Conservation (phyloP, 2,797 vertebrate species). For the Neolamprologus multifasciatus region DNA sequence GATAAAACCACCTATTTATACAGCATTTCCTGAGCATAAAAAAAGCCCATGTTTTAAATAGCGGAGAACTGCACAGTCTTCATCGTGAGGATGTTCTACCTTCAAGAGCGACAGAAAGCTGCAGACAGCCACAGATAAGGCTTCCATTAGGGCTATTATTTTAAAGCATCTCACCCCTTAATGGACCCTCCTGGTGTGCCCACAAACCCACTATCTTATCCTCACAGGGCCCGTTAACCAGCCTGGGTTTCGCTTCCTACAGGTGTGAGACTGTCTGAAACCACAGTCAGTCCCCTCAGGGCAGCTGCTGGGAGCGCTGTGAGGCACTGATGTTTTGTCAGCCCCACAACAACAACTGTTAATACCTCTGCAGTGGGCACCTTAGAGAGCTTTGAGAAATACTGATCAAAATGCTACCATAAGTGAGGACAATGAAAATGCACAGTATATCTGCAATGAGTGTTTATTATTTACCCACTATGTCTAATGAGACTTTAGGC, state of each 20-base stretch:
- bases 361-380: constrained; percentile 35
- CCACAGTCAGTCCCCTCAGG: constrained; percentile 15
- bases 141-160: constrained; percentile 72
- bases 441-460: background rate
- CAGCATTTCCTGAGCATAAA: background rate
- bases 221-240: constrained; percentile 50
- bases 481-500: background rate
- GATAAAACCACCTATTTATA: background rate
- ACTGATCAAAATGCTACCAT: background rate
- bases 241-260: constrained; percentile 37
- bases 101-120: constrained; percentile 23
- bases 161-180: constrained; percentile 65
- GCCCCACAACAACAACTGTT: constrained; percentile 36
- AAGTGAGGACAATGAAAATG: background rate
- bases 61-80: constrained; percentile 1
- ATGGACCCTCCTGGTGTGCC: constrained; percentile 58
- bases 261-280: constrained; percentile 62
- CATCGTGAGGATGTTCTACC: constrained; percentile 17
- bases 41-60: constrained; percentile 1
- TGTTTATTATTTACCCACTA: background rate
- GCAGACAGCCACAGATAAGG: constrained; percentile 64
- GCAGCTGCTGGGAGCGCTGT: constrained; percentile 30
- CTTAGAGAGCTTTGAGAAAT: constrained; percentile 22
- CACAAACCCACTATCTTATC: constrained; percentile 68
- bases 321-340: constrained; percentile 48